Percentiles rank a stretch among this genome's conserved stretches.
Evolutionary conservation across 23 tunicate genomes (phyloP).

Genomic region (Clavelina lepadiformis): DNA sequence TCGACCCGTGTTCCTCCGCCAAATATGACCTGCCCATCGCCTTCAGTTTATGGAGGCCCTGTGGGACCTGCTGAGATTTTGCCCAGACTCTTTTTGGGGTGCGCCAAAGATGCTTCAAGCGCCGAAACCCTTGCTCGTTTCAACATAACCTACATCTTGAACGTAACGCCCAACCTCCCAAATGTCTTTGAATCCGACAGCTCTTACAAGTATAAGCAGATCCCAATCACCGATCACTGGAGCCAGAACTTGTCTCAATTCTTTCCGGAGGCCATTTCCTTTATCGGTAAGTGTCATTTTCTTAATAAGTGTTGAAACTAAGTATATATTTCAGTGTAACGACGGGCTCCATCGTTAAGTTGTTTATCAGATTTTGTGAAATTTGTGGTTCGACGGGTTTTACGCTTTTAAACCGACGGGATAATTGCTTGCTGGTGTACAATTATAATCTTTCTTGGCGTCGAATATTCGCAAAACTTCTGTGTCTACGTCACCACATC

Average conservation of each 20-base stretch:
- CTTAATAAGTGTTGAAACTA: too few species aligned
- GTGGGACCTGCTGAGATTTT: conserved; percentile 80
- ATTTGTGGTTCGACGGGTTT: too few species aligned
- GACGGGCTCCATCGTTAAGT: too few species aligned
- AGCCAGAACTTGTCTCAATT: conserved; percentile 95
- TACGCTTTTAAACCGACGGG: too few species aligned
- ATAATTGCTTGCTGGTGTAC: too few species aligned
- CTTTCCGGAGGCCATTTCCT: conserved; percentile 87
- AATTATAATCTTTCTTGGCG: too few species aligned
- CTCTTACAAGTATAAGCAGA: conserved; percentile 84
- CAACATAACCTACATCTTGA: conserved; percentile 84
- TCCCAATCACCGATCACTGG: conserved; percentile 96
- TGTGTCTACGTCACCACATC: too few species aligned
- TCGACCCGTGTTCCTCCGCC: conserved; percentile 2
- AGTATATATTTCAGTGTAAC: too few species aligned
- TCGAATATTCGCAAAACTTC: too few species aligned
- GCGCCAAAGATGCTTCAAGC: conserved; percentile 91
- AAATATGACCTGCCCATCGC: conserved; percentile 34
- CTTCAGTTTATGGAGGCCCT: conserved; percentile 42
- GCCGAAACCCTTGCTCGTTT: conserved; percentile 40
- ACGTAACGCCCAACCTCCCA: conserved; percentile 92
- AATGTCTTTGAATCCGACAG: conserved; percentile 78
- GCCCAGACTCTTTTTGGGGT: conserved; percentile 75
- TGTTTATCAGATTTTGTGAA: too few species aligned
- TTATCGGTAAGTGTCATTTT: conserved; percentile 94